Evolutionary conservation across 2,113 vertebrate species (phyloP).

Genomic region (Heliornis fulica): DNA sequence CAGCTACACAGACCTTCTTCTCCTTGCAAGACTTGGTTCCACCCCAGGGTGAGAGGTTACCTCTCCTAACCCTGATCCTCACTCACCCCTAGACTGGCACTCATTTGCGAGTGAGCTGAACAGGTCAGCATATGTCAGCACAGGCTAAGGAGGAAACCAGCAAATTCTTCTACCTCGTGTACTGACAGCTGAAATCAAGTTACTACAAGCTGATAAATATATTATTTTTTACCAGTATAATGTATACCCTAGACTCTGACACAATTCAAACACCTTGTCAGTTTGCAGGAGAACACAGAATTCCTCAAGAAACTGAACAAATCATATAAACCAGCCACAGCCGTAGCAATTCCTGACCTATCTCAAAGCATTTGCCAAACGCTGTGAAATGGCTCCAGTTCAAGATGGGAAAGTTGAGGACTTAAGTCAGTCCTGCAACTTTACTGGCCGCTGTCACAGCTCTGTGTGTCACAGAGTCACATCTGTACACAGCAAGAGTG

Average conservation of each 20-base stretch:
- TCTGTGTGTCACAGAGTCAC: background rate
- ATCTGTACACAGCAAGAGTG: no score
- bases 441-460: background rate
- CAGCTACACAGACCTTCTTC: background rate
- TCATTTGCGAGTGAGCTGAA: background rate
- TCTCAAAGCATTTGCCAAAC: background rate
- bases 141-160: background rate
- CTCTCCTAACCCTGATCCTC: background rate
- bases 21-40: background rate
- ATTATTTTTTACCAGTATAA: no score
- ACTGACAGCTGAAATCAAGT: background rate
- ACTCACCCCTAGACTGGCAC: background rate
- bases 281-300: background rate
- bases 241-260: background rate
- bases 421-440: background rate
- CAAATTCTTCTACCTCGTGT: background rate
- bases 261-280: background rate
- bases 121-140: background rate
- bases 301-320: background rate
- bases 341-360: background rate
- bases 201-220: background rate
- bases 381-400: background rate
- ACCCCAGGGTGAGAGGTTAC: background rate
- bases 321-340: background rate
- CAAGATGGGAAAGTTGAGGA: background rate